phyloP scores from a whole-genome alignment of 1,140 invertebrate genomes.

The Diabrotica undecimpunctata region DNA sequence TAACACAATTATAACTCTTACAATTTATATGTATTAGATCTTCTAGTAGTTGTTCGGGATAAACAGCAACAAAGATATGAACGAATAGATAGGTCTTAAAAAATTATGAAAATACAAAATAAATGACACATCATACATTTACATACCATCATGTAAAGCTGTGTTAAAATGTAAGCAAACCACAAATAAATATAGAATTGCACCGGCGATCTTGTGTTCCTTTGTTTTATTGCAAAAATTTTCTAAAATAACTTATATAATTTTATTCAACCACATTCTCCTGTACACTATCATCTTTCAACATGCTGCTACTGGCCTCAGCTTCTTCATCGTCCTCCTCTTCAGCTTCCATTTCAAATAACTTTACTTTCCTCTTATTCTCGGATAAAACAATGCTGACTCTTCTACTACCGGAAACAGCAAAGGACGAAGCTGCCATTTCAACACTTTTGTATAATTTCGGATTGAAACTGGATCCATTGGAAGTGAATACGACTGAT shows the following conservation, averaged over 20 bases:
- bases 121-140: too few relatives aligned
- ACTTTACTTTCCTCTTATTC: slow-evolving; percentile 72
- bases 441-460: slow-evolving; percentile 62
- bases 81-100: too few relatives aligned
- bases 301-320: slow-evolving; percentile 48
- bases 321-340: slow-evolving; percentile 81
- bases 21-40: too few relatives aligned
- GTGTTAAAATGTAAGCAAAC: too few relatives aligned
- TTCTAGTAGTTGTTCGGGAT: too few relatives aligned
- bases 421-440: slow-evolving; percentile 67
- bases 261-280: slow-evolving; percentile 28
- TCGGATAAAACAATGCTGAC: slow-evolving; percentile 82
- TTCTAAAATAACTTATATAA: neutral
- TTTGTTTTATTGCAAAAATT: too few relatives aligned
- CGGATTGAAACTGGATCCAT: slow-evolving; percentile 34
- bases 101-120: too few relatives aligned
- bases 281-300: slow-evolving; percentile 48
- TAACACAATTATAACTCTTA: too few relatives aligned
- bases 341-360: slow-evolving; percentile 90
- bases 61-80: too few relatives aligned
- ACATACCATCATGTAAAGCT: too few relatives aligned
- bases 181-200: too few relatives aligned
- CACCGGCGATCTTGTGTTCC: too few relatives aligned
- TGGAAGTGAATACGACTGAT: slow-evolving; percentile 34
- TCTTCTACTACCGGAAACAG: slow-evolving; percentile 84